These are phyloP conservation scores for Agonopterix heracliana DNA, from an alignment of 2,888 invertebrate genomes.

Conservation along the genomic window DNA sequence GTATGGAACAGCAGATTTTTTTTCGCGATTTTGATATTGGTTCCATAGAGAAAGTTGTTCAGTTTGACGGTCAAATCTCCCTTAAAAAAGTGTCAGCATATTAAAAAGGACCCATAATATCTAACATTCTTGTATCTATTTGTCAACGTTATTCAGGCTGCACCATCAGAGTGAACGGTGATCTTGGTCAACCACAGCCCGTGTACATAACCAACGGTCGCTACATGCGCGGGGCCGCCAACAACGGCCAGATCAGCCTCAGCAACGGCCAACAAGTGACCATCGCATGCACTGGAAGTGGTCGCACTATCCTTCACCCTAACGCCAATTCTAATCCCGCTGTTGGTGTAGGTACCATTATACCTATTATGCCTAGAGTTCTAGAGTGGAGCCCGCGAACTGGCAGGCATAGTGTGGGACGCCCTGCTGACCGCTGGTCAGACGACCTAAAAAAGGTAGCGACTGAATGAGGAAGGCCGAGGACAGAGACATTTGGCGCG, in stretches of 20 bases:
- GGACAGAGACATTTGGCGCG: too few species aligned
- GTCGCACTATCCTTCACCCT: constrained; percentile 45
- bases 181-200: constrained; percentile 76
- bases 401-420: too few species aligned
- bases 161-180: constrained; percentile 58
- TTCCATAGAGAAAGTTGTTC: too few species aligned
- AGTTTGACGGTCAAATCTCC: too few species aligned
- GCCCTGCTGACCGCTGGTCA: too few species aligned
- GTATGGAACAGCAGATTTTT: too few species aligned
- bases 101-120: too few species aligned
- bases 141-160: constrained; percentile 42
- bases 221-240: constrained; percentile 44
- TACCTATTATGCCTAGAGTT: background rate
- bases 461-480: too few species aligned
- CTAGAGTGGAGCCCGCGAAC: too few species aligned
- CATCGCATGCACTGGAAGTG: constrained; percentile 51
- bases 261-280: constrained; percentile 43
- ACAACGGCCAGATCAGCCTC: constrained; percentile 42
- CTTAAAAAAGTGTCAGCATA: too few species aligned
- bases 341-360: constrained; percentile 36
- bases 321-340: constrained; percentile 33
- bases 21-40: too few species aligned
- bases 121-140: background rate
- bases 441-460: too few species aligned
- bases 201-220: constrained; percentile 65